These are phyloP conservation scores for Cynopterus brachyotis DNA, from an alignment of 2,113 vertebrate genomes.

Conservation along the genomic window DNA sequence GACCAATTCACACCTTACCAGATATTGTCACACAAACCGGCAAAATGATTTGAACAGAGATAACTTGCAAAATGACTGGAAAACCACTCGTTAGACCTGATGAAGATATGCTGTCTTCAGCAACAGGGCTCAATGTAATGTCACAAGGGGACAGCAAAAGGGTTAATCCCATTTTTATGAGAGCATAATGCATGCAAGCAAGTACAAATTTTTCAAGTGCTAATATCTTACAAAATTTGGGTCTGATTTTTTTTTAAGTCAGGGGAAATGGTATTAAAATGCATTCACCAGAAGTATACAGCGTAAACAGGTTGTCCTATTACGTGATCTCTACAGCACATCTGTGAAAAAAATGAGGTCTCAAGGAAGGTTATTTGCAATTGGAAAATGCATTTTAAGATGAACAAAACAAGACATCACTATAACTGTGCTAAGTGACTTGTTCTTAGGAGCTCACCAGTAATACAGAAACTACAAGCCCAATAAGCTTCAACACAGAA, in stretches of 20 bases:
- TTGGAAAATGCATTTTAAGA: not conserved
- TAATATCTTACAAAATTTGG: not conserved
- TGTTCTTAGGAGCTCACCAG: not conserved
- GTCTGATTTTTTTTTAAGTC: not conserved
- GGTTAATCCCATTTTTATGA: not conserved
- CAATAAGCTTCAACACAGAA: conserved; percentile 48
- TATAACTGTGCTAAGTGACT: not conserved
- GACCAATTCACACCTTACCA: not conserved
- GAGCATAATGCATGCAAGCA: not conserved
- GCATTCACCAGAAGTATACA: not conserved
- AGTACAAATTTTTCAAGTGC: not conserved
- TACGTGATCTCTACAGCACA: not conserved
- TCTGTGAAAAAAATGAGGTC: not conserved
- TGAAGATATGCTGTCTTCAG: not conserved
- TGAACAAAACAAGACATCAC: not conserved
- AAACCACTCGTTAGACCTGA: not conserved
- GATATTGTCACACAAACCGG: not conserved
- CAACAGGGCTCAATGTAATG: not conserved
- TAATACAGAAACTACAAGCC: conserved; percentile 8
- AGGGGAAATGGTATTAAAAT: not conserved
- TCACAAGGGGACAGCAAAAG: not conserved
- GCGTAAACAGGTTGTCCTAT: not conserved
- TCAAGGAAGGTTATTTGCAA: not conserved
- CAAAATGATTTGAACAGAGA: not conserved
- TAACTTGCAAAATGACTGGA: not conserved